These are phyloP conservation scores for Varecia variegata DNA, from an alignment of 2,797 vertebrate genomes.

Conservation along the genomic window DNA sequence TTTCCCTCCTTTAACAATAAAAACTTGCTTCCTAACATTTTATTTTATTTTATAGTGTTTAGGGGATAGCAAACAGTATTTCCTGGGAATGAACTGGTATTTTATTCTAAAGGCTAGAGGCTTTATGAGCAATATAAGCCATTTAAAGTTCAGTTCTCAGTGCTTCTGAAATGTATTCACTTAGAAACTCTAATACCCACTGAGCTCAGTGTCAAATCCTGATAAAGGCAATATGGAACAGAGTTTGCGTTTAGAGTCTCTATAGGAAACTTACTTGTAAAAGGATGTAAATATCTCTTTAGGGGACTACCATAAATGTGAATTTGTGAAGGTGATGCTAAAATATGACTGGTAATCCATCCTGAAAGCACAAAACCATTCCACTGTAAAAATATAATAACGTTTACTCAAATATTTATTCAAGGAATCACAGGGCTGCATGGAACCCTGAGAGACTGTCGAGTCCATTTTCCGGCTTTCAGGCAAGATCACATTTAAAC, in stretches of 20 bases:
- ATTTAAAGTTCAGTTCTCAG: slow-evolving; percentile 62
- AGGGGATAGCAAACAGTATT: slow-evolving; percentile 3
- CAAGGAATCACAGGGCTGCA: background rate
- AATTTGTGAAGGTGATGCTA: slow-evolving; percentile 51
- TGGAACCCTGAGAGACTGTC: background rate
- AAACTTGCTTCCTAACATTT: background rate
- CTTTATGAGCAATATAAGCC: slow-evolving; percentile 49
- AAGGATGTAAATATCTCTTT: slow-evolving; percentile 61
- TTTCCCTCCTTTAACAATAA: background rate
- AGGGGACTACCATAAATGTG: slow-evolving; percentile 47
- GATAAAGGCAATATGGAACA: slow-evolving; percentile 52
- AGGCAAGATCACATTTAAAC: slow-evolving; percentile 33
- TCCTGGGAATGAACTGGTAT: background rate
- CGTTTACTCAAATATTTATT: slow-evolving; percentile 59
- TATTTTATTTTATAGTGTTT: slow-evolving; percentile 24
- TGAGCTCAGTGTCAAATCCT: slow-evolving; percentile 59
- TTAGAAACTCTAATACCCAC: slow-evolving; percentile 50
- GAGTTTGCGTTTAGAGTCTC: slow-evolving; percentile 46
- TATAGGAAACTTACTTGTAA: slow-evolving; percentile 41
- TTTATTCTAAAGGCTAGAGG: slow-evolving; percentile 39
- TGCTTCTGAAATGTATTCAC: slow-evolving; percentile 45
- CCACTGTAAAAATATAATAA: slow-evolving; percentile 31
- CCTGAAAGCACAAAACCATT: slow-evolving; percentile 52
- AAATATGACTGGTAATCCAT: slow-evolving; percentile 55
- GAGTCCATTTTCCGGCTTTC: slow-evolving; percentile 47